phyloP scores from a whole-genome alignment of 2,888 invertebrate genomes.

The Parnassius mnemosyne region DNA sequence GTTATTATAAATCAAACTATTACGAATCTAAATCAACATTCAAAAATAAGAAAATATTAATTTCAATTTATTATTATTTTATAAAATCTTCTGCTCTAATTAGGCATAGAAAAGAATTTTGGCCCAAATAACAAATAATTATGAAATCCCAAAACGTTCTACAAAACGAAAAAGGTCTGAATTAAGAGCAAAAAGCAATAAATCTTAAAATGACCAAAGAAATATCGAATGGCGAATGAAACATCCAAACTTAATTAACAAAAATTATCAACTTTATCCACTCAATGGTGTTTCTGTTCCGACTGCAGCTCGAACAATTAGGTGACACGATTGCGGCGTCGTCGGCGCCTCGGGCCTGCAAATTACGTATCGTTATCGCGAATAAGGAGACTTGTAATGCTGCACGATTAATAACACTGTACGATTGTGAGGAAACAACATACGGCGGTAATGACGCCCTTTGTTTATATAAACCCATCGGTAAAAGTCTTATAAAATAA shows the following conservation, averaged over 20 bases:
- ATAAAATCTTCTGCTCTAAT: too few relatives aligned
- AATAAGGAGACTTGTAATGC: slow-evolving; percentile 17
- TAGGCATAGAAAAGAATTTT: too few relatives aligned
- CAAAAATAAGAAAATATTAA: too few relatives aligned
- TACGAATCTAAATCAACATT: too few relatives aligned
- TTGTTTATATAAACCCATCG: neutral
- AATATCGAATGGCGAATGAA: too few relatives aligned
- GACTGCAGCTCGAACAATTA: slow-evolving; percentile 23
- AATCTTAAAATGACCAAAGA: too few relatives aligned
- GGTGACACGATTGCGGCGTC: slow-evolving; percentile 26
- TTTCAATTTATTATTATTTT: too few relatives aligned
- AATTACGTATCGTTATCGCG: slow-evolving; percentile 22
- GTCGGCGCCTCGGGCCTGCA: slow-evolving; percentile 26
- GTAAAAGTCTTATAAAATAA: too few relatives aligned
- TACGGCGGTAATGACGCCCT: neutral
- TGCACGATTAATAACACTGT: slow-evolving; percentile 13
- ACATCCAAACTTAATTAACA: too few relatives aligned
- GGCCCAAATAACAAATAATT: neutral
- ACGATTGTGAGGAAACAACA: slow-evolving; percentile 3
- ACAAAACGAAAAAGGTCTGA: neutral
- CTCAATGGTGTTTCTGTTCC: slow-evolving; percentile 20
- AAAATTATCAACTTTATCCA: neutral
- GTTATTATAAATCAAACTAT: too few relatives aligned
- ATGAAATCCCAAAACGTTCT: neutral
- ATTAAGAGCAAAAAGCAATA: neutral